Conservation (phyloP, 2,113 vertebrate genomes). For the Pluvianellus socialis region DNA sequence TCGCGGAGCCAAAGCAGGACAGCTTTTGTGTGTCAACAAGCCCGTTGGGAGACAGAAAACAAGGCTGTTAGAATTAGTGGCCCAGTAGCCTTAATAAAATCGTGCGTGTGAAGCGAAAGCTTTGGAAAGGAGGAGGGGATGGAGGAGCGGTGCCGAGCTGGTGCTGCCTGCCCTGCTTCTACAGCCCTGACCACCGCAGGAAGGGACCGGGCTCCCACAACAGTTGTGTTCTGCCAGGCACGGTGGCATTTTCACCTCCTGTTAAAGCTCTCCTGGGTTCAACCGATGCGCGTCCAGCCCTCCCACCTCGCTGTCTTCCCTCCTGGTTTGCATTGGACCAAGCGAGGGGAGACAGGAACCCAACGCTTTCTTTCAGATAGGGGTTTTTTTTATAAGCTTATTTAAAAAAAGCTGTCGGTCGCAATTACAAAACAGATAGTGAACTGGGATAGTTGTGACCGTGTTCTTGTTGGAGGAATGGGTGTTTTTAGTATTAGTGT, state of each 20-base stretch:
- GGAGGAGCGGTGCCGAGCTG: not conserved
- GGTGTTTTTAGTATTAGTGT: rapidly evolving
- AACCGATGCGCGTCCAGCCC: not conserved
- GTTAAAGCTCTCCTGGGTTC: rapidly evolving
- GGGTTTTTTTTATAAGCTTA: not conserved
- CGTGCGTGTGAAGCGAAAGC: not conserved
- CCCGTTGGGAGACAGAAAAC: not conserved
- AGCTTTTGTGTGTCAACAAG: not conserved
- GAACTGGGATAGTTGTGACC: rapidly evolving
- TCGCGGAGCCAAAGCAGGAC: not conserved
- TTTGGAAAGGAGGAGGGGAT: not conserved
- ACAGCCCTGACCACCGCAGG: not conserved
- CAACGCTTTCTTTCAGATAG: not conserved
- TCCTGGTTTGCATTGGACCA: not conserved
- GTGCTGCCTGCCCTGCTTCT: not conserved
- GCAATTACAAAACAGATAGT: not conserved
- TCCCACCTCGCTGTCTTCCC: rapidly evolving
- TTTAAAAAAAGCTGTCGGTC: not conserved
- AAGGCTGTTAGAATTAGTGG: not conserved
- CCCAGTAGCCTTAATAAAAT: not conserved
- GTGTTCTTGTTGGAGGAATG: rapidly evolving
- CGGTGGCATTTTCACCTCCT: not conserved
- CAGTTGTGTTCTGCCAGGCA: not conserved
- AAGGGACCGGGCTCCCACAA: not conserved
- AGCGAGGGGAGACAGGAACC: not conserved